phyloP scores from a whole-genome alignment of 2,888 invertebrate species.

The Athalia cordata region DNA sequence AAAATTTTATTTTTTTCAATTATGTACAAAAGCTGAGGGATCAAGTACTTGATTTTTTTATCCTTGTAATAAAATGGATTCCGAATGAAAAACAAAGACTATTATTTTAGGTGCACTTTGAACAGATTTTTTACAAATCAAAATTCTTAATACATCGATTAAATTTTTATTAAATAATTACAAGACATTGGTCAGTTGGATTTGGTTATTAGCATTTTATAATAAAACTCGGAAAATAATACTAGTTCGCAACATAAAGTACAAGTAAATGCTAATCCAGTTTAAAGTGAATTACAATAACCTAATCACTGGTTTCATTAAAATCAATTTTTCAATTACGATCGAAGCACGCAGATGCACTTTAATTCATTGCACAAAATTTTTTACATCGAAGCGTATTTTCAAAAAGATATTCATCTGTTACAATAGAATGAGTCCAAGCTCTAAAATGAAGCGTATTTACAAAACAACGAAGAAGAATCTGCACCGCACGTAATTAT shows the following conservation, averaged over 20 bases:
- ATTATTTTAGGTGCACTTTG: background rate
- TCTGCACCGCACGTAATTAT: constrained; percentile 12
- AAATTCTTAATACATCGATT: constrained; percentile 6
- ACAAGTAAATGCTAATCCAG: constrained; percentile 24
- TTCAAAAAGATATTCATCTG: background rate
- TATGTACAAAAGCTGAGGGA: too few species aligned
- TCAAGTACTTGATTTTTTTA: too few species aligned
- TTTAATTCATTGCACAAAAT: constrained; percentile 26
- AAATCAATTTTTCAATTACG: constrained; percentile 12
- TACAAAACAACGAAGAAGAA: constrained; percentile 29
- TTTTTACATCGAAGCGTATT: constrained; percentile 9
- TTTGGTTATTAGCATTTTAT: constrained; percentile 39
- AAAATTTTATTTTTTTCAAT: too few species aligned
- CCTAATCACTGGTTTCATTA: constrained; percentile 9
- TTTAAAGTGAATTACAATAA: constrained; percentile 19
- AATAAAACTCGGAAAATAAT: background rate
- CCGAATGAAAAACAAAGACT: background rate
- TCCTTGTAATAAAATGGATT: too few species aligned
- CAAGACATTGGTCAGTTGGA: constrained; percentile 40
- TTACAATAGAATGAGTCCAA: background rate
- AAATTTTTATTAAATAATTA: constrained; percentile 39
- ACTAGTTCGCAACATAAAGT: background rate
- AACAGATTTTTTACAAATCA: background rate
- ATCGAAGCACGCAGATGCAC: constrained; percentile 14
- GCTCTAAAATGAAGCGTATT: constrained; percentile 21